A percentile compares a stretch with the other conserved stretches of the same genome.
phyloP scores from a whole-genome alignment of 2,113 vertebrate species.

The Solea solea region DNA sequence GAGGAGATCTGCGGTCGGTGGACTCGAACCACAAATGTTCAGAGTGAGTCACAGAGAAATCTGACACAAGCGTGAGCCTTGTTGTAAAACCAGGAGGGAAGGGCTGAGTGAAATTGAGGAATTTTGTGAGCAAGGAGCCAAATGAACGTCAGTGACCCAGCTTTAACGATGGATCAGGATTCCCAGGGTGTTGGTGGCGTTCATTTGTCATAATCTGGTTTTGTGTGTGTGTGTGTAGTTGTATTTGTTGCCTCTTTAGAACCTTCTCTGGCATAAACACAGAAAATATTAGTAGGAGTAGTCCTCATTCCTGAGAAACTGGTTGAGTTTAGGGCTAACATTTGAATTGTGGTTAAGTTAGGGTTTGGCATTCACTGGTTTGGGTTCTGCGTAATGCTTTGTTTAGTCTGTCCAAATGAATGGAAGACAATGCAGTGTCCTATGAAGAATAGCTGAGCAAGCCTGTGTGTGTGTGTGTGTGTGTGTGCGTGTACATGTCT shows the following conservation, averaged over 20 bases:
- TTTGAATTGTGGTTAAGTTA: too few relatives aligned
- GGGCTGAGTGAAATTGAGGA: conserved; percentile 55
- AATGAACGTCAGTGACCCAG: conserved; percentile 71
- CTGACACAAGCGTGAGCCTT: conserved; percentile 50
- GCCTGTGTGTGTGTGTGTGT: conserved; percentile 27
- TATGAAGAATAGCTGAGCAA: not conserved
- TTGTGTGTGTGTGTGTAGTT: conserved; percentile 41
- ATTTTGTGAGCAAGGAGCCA: conserved; percentile 50
- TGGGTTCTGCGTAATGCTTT: too few relatives aligned
- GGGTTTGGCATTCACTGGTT: too few relatives aligned
- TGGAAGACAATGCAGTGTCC: not conserved
- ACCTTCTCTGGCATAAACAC: too few relatives aligned
- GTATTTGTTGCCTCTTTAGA: too few relatives aligned
- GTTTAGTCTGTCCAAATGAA: too few relatives aligned
- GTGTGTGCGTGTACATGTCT: conserved; percentile 1
- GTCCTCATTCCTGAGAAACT: too few relatives aligned
- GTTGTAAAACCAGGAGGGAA: conserved; percentile 48
- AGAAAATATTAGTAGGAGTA: too few relatives aligned
- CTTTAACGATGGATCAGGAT: conserved; percentile 65
- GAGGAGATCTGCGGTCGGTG: not conserved
- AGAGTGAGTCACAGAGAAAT: conserved; percentile 55
- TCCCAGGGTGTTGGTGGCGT: conserved; percentile 48
- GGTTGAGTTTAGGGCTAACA: too few relatives aligned
- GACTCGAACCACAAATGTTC: conserved; percentile 50
- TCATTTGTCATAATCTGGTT: conserved; percentile 53